Evolutionary conservation across 2,888 invertebrate species (phyloP), one percentile per base, ranked within the genome.

Genomic region (Volucella bombylans): DNA sequence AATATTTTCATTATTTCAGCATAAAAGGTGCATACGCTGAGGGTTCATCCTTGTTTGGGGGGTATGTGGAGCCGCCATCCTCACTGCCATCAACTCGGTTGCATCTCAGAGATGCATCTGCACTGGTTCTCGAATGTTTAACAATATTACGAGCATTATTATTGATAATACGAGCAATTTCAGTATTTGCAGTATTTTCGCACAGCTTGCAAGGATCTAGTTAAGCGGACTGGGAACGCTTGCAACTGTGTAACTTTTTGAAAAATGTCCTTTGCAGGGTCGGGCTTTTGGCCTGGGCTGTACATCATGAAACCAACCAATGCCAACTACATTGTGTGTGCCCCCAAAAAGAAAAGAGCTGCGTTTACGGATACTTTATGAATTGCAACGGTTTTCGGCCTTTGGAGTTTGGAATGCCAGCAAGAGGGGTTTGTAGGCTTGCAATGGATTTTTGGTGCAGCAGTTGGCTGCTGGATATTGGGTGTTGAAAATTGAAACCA

Each of bases 1-100:
- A 85, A 85, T 85, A 85, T 85, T 85, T 85, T 85, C 85, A 85
- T 85, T 85, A 85, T 85, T 77, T 76, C 76, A 81, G 47, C 81
- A 85, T 77, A 85, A 85, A 85, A 85, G 81, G 81, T 83, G 85
- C 62, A 81, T 52, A 43, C 14, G 15, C 4, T 39, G 41, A 23
- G 61, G 55, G 68, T 45, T 31, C 9, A 38, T 49, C 38, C 31
- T 49, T 15, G 71, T 23, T 23, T 0, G 18, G 18, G 18, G 18
- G 18, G 18, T 23, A 3, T 23, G 2, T 11, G 18, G 6, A 8
- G 10, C 31, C 6, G 6, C 11, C 41, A 31, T 54, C 45, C n/a
- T n/a, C n/a, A 52, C 39, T 45, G 12, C 38, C 52, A 8, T 8
- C n/a, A 18, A 45, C 10, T 64, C 67, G 52, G 49, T 49, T 74